phyloP scores from a whole-genome alignment of 1,140 invertebrate species.

The Zaprionus vittiger region DNA sequence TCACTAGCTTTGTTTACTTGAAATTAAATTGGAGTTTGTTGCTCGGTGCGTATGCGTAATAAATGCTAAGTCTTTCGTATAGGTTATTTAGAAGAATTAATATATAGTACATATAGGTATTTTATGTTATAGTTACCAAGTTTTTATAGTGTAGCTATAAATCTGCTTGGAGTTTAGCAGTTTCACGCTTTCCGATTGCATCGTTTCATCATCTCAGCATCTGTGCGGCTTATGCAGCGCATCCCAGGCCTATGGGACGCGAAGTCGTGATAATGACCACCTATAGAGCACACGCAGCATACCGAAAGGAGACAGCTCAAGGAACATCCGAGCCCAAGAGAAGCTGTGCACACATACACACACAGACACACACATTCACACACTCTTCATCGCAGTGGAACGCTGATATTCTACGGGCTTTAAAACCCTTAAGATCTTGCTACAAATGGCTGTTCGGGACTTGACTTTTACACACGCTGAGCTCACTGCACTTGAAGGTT shows the following conservation, averaged over 20 bases:
- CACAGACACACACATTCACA: neutral
- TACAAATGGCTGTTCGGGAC: constrained; percentile 40
- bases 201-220: constrained; percentile 33
- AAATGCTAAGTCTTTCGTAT: neutral
- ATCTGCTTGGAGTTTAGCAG: neutral
- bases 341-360: constrained; percentile 41
- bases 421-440: constrained; percentile 38
- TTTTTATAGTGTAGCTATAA: neutral
- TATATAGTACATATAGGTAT: no score
- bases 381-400: neutral
- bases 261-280: constrained; percentile 79
- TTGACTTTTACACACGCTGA: constrained; percentile 62
- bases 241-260: constrained; percentile 44
- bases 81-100: no score
- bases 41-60: constrained; percentile 18
- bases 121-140: neutral
- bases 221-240: constrained; percentile 39
- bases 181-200: constrained; percentile 30
- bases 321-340: constrained; percentile 55
- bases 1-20: neutral
- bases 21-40: neutral
- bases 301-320: constrained; percentile 48
- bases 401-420: constrained; percentile 29
- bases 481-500: constrained; percentile 64
- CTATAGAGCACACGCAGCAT: constrained; percentile 70